Base-by-base conservation (phyloP, 2,888 invertebrate species). In the Smittia aterrima region DNA sequence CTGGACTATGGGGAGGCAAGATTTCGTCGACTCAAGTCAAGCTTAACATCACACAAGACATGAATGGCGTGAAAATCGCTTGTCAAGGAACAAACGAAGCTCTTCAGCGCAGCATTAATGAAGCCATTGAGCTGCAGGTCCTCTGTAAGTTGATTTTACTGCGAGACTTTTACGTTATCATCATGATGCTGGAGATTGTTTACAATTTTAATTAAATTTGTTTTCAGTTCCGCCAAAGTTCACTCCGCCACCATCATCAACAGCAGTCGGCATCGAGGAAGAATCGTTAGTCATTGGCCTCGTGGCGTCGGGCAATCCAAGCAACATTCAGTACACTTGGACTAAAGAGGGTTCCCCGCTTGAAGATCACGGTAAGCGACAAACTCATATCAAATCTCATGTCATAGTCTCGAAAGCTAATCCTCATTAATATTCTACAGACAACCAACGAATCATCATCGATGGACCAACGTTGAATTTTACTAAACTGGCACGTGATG, bases 31-130 rank as follows among this genome's bases (percentile, higher is more conserved):
- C 93, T 58, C 90, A 92, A 79, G 84, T 94, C 75, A 88, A 88
- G 79, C 83, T 95, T 62, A 92, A 93, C 81, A 88, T 96, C 73
- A 91, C 90, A 1, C 91, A 94, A 78, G 90, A 92, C 70, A 89
- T 96, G 84, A 94, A 97, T 81, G 92, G 89, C 13, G 89, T 91
- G 1, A 89, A 93, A 22, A 96, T 95, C 83, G 95, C 95, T 20
- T 98, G 98, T 81, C 92, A 95, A 79, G 97, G 96, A 0, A 91
- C 90, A 79, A 97, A 96, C 82, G 88, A 90, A 75, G 90, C 90
- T 1, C 82, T 96, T 77, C 90, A 92, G 80, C 86, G 93, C 76
- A 92, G 92, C 77, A 92, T 93, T n/a, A 93, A 95, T 80, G 95
- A 96, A 81, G 92, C 94, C 0, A 86, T 93, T 77, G 90, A 91